Evolutionary conservation across 2,113 vertebrate genomes (phyloP).

Genomic region (Charina bottae): DNA sequence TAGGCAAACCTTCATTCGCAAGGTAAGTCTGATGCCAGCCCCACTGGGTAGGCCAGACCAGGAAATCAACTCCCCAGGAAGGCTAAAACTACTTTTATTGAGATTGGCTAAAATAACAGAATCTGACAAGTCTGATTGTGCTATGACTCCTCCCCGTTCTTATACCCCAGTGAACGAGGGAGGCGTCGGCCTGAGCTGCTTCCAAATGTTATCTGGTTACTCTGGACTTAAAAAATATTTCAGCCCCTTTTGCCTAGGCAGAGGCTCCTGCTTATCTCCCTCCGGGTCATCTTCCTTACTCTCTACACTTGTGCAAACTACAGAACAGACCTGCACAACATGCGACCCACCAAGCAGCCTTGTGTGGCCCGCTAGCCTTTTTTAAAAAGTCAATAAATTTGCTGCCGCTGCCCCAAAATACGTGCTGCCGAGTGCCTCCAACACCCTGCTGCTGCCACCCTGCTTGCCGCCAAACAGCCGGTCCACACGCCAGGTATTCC

Average conservation of each 20-base stretch:
- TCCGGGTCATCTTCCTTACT: background rate
- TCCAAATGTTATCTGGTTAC: background rate
- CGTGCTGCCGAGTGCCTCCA: background rate
- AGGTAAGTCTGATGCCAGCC: constrained; percentile 69
- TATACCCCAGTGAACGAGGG: background rate
- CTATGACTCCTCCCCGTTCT: background rate
- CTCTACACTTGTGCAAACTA: background rate
- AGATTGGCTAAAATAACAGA: background rate
- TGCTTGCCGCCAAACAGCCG: background rate
- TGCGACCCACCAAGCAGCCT: background rate
- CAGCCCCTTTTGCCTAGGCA: background rate
- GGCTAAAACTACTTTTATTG: background rate
- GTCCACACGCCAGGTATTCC: background rate
- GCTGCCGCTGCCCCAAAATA: background rate
- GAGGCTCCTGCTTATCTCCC: background rate
- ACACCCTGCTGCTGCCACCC: background rate
- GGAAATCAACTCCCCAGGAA: background rate
- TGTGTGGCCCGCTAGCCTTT: background rate
- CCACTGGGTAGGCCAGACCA: background rate
- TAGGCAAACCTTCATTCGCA: constrained; percentile 89
- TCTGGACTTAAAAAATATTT: background rate
- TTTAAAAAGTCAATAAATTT: background rate
- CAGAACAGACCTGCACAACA: background rate
- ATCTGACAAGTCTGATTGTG: background rate
- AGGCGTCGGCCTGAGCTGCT: background rate